Percentiles rank a stretch among this genome's conserved stretches.
These are phyloP conservation scores for Paratilapia polleni DNA, from an alignment of 2,113 vertebrate species.

Conservation along the genomic window DNA sequence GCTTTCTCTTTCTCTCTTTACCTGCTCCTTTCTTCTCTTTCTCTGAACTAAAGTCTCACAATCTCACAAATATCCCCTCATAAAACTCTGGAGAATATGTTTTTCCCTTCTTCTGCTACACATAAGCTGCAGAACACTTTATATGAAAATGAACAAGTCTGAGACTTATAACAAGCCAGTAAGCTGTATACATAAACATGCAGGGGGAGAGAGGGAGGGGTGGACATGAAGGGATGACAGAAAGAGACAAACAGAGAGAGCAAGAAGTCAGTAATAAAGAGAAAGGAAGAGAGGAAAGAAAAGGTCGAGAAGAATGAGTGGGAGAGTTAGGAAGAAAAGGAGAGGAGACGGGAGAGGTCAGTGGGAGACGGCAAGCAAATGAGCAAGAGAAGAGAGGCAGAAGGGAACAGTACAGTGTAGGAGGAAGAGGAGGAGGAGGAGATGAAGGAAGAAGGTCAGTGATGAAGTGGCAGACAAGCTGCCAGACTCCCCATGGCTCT, in stretches of 20 bases:
- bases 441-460: slow-evolving; percentile 62
- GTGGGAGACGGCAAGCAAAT: slow-evolving; percentile 33
- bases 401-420: slow-evolving; percentile 27
- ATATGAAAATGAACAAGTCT: slow-evolving; percentile 44
- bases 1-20: neutral
- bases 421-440: slow-evolving; percentile 41
- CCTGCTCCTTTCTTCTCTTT: neutral
- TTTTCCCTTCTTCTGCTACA: neutral
- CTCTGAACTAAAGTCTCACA: neutral
- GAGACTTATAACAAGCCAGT: slow-evolving; percentile 16
- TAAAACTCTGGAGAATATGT: slow-evolving; percentile 26
- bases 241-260: neutral
- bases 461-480: slow-evolving; percentile 59
- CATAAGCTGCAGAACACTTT: slow-evolving; percentile 18
- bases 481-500: slow-evolving; percentile 60
- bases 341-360: slow-evolving; percentile 32
- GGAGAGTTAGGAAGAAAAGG: slow-evolving; percentile 19
- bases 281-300: neutral
- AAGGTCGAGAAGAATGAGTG: slow-evolving; percentile 35
- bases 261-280: slow-evolving; percentile 24
- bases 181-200: slow-evolving; percentile 21
- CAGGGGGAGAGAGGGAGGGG: neutral
- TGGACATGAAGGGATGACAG: neutral
- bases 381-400: slow-evolving; percentile 41
- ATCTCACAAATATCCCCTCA: slow-evolving; percentile 12